A percentile compares a stretch with the other conserved stretches of the same genome.
Conservation (phyloP, 2,888 invertebrate species). For the Dusona sp. region DNA sequence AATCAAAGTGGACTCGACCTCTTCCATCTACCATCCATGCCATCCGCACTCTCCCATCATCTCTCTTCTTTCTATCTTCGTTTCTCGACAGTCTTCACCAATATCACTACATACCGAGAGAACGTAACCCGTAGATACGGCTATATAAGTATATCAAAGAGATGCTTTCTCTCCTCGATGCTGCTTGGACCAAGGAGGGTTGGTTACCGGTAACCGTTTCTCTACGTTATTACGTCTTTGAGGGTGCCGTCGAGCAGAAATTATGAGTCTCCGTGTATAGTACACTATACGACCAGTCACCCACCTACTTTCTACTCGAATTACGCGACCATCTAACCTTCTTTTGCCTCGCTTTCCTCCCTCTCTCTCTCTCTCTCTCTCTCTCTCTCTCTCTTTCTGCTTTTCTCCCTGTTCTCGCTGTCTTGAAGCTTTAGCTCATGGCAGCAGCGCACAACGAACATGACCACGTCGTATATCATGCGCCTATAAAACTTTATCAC, state of each 20-base stretch:
- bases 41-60: conserved; percentile 62
- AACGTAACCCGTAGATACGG: conserved; percentile 66
- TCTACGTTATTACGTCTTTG: conserved; percentile 79
- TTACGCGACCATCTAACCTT: conserved; percentile 74
- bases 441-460: conserved; percentile 51
- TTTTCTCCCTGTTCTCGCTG: conserved; percentile 23
- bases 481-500: conserved; percentile 71
- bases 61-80: conserved; percentile 51
- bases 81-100: conserved; percentile 60
- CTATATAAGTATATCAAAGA: conserved; percentile 82
- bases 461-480: conserved; percentile 68
- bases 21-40: conserved; percentile 71
- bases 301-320: conserved; percentile 81
- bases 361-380: conserved; percentile 38
- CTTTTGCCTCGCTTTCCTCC: conserved; percentile 62
- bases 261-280: conserved; percentile 79
- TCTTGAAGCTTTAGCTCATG: conserved; percentile 45
- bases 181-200: conserved; percentile 66
- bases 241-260: conserved; percentile 81
- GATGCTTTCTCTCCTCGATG: conserved; percentile 56
- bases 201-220: conserved; percentile 74
- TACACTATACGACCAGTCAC: conserved; percentile 75
- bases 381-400: conserved; percentile 30
- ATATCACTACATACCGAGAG: conserved; percentile 49
- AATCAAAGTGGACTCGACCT: conserved; percentile 81